phyloP scores from a whole-genome alignment of 2,113 vertebrate genomes.

The Gnathonemus longibarbis region DNA sequence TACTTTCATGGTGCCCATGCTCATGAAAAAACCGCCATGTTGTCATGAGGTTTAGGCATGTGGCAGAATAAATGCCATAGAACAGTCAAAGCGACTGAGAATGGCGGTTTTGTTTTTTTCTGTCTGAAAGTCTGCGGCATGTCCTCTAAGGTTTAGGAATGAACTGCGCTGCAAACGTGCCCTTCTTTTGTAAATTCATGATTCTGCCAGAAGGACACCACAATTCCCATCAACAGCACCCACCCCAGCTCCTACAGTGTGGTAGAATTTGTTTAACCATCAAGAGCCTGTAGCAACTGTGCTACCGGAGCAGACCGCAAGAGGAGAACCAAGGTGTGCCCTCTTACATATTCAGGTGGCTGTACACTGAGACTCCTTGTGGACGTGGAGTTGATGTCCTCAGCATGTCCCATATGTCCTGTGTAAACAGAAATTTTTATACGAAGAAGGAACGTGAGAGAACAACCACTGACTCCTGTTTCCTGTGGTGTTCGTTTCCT shows the following conservation, averaged over 20 bases:
- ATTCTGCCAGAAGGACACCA: neutral
- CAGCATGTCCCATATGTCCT: neutral
- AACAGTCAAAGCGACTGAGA: neutral
- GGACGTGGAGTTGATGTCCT: neutral
- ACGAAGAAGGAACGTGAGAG: neutral
- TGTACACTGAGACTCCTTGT: neutral
- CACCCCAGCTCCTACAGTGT: neutral
- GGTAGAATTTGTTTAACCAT: neutral
- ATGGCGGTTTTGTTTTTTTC: neutral
- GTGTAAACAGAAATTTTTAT: neutral
- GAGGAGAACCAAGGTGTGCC: neutral
- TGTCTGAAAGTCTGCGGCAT: neutral
- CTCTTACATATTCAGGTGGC: neutral
- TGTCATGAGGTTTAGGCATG: neutral
- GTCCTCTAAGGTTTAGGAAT: neutral
- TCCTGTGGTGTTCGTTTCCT: neutral
- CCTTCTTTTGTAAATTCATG: neutral
- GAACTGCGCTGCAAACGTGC: neutral
- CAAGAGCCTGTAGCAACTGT: neutral
- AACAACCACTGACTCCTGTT: neutral
- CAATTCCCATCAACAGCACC: neutral
- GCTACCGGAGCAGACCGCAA: neutral
- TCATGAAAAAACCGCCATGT: neutral
- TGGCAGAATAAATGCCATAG: neutral
- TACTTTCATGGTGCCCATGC: neutral